phyloP scores from a whole-genome alignment of 2,888 invertebrate genomes.

The Lobophora halterata region DNA sequence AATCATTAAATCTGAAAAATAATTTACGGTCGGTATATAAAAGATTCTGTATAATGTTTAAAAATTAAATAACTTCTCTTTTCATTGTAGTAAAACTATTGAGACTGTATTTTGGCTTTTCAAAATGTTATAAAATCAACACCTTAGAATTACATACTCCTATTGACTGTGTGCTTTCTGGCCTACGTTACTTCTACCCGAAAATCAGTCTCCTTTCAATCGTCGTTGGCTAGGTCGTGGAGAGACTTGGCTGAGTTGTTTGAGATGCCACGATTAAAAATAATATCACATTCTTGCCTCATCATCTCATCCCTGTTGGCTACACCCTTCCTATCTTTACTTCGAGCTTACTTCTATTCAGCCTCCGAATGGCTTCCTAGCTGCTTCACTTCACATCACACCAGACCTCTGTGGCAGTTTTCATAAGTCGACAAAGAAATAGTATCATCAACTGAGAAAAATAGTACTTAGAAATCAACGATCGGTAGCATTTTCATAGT shows the following conservation, averaged over 20 bases:
- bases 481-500: too few species aligned
- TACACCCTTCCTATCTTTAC: constrained; percentile 5
- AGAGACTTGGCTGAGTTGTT: constrained; percentile 45
- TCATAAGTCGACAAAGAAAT: constrained; percentile 28
- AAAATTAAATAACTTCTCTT: constrained; percentile 79
- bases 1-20: constrained; percentile 79
- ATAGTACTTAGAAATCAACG: too few species aligned
- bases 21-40: constrained; percentile 77
- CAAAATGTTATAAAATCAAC: constrained; percentile 66
- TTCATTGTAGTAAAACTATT: constrained; percentile 70
- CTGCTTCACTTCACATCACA: constrained; percentile 27
- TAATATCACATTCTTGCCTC: constrained; percentile 76
- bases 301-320: constrained; percentile 45
- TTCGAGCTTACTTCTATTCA: constrained; percentile 25
- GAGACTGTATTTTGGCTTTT: constrained; percentile 73
- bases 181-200: constrained; percentile 74
- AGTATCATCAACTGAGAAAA: too few species aligned
- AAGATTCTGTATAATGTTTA: constrained; percentile 77
- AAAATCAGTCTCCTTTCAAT: constrained; percentile 76
- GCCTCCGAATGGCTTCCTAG: constrained; percentile 39
- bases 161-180: constrained; percentile 71
- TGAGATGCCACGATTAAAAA: constrained; percentile 60
- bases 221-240: constrained; percentile 61
- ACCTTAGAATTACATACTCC: constrained; percentile 62
- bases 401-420: constrained; percentile 15